These are phyloP conservation scores for Thecophora atra DNA, from an alignment of 2,888 invertebrate species.

Conservation along the genomic window DNA sequence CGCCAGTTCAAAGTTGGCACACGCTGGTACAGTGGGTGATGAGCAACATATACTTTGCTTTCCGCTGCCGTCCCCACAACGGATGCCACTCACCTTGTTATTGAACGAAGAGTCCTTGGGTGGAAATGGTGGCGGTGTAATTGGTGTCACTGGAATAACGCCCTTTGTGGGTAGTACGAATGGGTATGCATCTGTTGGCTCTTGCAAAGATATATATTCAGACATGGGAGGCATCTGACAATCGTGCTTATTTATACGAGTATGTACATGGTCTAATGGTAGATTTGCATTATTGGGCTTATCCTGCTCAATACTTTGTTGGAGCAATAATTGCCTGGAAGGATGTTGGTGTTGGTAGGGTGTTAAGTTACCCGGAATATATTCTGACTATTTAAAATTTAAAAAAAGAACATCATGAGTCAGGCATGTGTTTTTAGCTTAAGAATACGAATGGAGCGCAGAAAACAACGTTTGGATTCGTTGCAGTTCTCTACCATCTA, in stretches of 20 bases:
- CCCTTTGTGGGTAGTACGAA: no score
- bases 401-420: no score
- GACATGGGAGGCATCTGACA: no score
- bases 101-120: neutral
- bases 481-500: no score
- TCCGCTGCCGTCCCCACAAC: conserved; percentile 54
- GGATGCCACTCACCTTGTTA: conserved; percentile 13
- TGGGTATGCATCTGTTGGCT: no score
- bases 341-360: conserved; percentile 63
- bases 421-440: no score
- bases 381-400: conserved; percentile 56
- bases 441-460: no score
- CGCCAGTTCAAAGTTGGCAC: conserved; percentile 79
- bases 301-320: conserved; percentile 53
- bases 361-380: conserved; percentile 69
- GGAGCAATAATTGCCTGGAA: conserved; percentile 59
- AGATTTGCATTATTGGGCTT: conserved; percentile 51
- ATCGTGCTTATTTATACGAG: conserved; percentile 53
- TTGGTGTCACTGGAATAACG: no score
- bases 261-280: conserved; percentile 61
- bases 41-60: conserved; percentile 63
- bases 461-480: no score
- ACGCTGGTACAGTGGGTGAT: conserved; percentile 67
- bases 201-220: no score
- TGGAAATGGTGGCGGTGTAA: conserved; percentile 28